These are phyloP conservation scores for Sebastes taczanowskii DNA, from an alignment of 2,797 vertebrate species.

Conservation along the genomic window DNA sequence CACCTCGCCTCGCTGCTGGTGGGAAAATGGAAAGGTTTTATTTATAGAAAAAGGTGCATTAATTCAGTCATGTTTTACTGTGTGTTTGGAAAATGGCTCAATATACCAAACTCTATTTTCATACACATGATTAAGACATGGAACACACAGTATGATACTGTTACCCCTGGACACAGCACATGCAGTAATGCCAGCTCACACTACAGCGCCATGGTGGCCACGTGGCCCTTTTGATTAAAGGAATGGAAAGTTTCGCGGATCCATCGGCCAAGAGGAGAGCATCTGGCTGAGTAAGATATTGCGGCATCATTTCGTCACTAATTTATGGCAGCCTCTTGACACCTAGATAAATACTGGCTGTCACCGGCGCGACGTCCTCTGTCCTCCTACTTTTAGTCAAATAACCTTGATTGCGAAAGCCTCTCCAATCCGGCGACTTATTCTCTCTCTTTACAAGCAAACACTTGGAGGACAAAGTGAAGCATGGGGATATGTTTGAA, in stretches of 20 bases:
- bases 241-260: slow-evolving; percentile 69
- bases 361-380: slow-evolving; percentile 69
- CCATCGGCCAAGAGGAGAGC: slow-evolving; percentile 71
- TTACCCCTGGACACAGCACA: background rate
- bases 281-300: slow-evolving; percentile 82
- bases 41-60: background rate
- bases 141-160: background rate
- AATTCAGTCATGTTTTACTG: background rate
- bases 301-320: slow-evolving; percentile 79
- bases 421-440: slow-evolving; percentile 39
- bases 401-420: slow-evolving; percentile 79
- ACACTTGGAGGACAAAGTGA: slow-evolving; percentile 57
- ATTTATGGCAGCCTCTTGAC: slow-evolving; percentile 80
- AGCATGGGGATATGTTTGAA: slow-evolving; percentile 39
- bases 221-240: slow-evolving; percentile 76
- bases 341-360: slow-evolving; percentile 80
- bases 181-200: slow-evolving; percentile 33
- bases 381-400: slow-evolving; percentile 75
- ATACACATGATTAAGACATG: background rate
- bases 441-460: slow-evolving; percentile 36
- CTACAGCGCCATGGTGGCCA: slow-evolving; percentile 18
- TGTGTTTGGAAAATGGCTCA: background rate
- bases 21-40: slow-evolving; percentile 10
- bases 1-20: background rate
- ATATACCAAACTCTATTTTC: slow-evolving; percentile 1